phyloP scores from a whole-genome alignment of 1,140 invertebrate species.

The Neoseiulus cucumeris region DNA sequence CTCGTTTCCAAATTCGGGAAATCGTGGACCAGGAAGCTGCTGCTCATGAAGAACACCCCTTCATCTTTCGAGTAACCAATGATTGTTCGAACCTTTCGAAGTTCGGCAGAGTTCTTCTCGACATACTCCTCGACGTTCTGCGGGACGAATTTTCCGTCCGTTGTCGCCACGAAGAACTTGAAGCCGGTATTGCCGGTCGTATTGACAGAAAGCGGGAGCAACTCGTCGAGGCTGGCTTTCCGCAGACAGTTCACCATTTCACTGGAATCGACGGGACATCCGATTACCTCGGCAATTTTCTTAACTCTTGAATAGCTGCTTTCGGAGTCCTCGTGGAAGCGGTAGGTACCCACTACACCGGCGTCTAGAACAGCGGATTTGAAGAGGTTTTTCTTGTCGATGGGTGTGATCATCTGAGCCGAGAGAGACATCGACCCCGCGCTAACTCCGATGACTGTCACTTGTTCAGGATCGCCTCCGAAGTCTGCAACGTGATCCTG shows the following conservation, averaged over 20 bases:
- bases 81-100: not conserved
- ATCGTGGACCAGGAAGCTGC: no score
- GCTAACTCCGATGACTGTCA: conserved; percentile 36
- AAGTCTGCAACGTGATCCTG: conserved; percentile 19
- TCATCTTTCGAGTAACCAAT: not conserved
- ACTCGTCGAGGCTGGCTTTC: not conserved
- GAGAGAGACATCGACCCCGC: conserved; percentile 25
- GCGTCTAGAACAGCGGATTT: not conserved
- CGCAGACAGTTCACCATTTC: not conserved
- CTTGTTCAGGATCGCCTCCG: conserved; percentile 19
- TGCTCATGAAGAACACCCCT: not conserved
- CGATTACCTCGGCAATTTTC: not conserved
- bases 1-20: no score
- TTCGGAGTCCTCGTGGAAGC: not conserved
- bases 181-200: not conserved
- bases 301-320: not conserved
- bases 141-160: not conserved
- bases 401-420: no score
- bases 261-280: not conserved
- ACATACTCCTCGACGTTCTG: not conserved
- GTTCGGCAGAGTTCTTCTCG: not conserved
- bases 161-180: not conserved
- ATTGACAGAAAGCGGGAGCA: not conserved
- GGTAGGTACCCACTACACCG: not conserved
- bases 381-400: conserved; percentile 23